Conservation (phyloP, 2,888 invertebrate genomes). For the Vandiemenella viatica region DNA sequence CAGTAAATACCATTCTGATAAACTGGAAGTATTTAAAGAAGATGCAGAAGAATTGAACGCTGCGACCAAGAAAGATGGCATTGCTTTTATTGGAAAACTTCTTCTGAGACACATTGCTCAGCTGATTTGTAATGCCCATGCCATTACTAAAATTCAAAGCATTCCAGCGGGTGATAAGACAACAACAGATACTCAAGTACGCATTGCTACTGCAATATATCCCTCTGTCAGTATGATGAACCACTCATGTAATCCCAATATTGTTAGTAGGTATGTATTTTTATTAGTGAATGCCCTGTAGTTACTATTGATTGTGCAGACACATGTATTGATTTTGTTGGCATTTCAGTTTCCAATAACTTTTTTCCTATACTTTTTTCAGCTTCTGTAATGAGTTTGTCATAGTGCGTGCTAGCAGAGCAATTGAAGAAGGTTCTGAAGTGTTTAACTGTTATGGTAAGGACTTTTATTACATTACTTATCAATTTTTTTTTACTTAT, state of each 20-base stretch:
- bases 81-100: slow-evolving; percentile 38
- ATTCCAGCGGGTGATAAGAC: neutral
- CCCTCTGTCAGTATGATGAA: slow-evolving; percentile 83
- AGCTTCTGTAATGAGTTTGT: slow-evolving; percentile 57
- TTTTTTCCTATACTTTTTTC: no score
- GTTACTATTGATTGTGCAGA: neutral
- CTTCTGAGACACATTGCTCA: slow-evolving; percentile 66
- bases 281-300: neutral
- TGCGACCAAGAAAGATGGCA: slow-evolving; percentile 14
- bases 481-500: slow-evolving; percentile 5
- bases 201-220: slow-evolving; percentile 66
- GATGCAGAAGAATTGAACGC: no score
- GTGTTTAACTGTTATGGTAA: slow-evolving; percentile 72
- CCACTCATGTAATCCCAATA: slow-evolving; percentile 78
- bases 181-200: slow-evolving; percentile 26
- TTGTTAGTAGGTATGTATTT: slow-evolving; percentile 47
- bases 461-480: slow-evolving; percentile 6
- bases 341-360: no score
- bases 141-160: slow-evolving; percentile 32
- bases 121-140: slow-evolving; percentile 65
- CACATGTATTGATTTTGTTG: neutral
- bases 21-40: slow-evolving; percentile 5
- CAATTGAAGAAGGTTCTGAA: slow-evolving; percentile 49
- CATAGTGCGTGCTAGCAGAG: slow-evolving; percentile 50
- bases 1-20: no score